phyloP scores from a whole-genome alignment of 2,888 invertebrate genomes.

The Vesta saturnalis region DNA sequence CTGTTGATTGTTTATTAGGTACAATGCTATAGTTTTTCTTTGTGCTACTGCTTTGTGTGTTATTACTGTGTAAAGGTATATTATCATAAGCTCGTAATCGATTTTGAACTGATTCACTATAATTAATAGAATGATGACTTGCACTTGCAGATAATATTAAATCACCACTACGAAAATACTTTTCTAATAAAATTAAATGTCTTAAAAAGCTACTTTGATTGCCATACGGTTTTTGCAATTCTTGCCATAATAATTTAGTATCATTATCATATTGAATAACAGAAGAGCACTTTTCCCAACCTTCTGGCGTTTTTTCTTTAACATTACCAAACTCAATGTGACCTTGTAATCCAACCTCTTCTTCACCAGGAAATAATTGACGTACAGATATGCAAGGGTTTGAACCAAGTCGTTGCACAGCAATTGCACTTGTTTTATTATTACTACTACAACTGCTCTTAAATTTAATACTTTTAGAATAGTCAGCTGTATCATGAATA shows the following conservation, averaged over 20 bases:
- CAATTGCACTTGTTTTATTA: constrained; percentile 63
- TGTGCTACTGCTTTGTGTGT: constrained; percentile 7
- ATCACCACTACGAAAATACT: constrained; percentile 84
- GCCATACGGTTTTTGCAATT: constrained; percentile 86
- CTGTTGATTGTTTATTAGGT: constrained; percentile 42
- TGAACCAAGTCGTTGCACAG: constrained; percentile 74
- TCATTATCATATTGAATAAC: constrained; percentile 84
- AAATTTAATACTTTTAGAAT: constrained; percentile 57
- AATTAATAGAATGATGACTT: constrained; percentile 77
- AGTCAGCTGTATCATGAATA: constrained; percentile 51
- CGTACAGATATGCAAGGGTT: constrained; percentile 86
- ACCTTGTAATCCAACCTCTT: constrained; percentile 81
- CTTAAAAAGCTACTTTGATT: constrained; percentile 87
- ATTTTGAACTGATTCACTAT: constrained; percentile 83
- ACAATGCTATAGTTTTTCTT: no score
- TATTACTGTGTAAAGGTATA: constrained; percentile 52
- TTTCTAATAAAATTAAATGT: constrained; percentile 82
- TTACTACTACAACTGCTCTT: constrained; percentile 58
- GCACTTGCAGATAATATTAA: constrained; percentile 78
- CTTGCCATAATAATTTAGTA: constrained; percentile 84
- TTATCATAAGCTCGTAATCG: constrained; percentile 81
- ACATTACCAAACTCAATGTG: constrained; percentile 78
- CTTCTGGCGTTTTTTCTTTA: constrained; percentile 80
- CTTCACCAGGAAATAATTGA: constrained; percentile 84
- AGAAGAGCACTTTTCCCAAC: constrained; percentile 84